These are phyloP conservation scores for Diplodus puntazzo DNA, from an alignment of 2,797 vertebrate genomes.

Conservation along the genomic window DNA sequence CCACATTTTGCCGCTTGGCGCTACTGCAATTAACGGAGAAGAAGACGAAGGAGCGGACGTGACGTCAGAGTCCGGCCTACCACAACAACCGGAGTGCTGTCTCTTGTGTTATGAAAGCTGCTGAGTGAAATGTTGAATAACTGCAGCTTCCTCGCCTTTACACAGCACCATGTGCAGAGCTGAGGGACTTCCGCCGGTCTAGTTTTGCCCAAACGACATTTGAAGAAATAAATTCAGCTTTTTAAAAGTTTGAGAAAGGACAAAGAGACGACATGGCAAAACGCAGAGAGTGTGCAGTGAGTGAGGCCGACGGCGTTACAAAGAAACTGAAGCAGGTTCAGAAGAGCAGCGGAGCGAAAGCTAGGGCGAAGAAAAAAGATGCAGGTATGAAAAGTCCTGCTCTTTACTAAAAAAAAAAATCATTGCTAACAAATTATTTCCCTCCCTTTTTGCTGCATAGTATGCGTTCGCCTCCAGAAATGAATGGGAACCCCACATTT, in stretches of 20 bases:
- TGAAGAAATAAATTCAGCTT: neutral
- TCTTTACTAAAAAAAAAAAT: neutral
- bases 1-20: no score
- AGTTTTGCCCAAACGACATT: neutral
- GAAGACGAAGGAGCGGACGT: constrained; percentile 68
- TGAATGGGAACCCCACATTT: neutral
- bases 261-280: constrained; percentile 79
- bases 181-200: neutral
- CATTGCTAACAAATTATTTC: accelerated
- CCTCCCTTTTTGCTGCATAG: neutral
- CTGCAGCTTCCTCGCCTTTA: neutral
- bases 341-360: constrained; percentile 33
- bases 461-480: neutral
- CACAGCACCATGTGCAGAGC: constrained; percentile 27
- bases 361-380: constrained; percentile 43
- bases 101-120: constrained; percentile 75
- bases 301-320: constrained; percentile 33
- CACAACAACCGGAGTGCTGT: constrained; percentile 35
- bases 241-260: neutral
- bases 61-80: constrained; percentile 57
- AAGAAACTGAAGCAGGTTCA: constrained; percentile 78
- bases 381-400: constrained; percentile 65
- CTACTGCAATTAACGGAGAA: no score
- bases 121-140: constrained; percentile 70
- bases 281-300: constrained; percentile 54